Evolutionary conservation across 2,113 vertebrate species (phyloP).

Genomic region (Fukomys damarensis): DNA sequence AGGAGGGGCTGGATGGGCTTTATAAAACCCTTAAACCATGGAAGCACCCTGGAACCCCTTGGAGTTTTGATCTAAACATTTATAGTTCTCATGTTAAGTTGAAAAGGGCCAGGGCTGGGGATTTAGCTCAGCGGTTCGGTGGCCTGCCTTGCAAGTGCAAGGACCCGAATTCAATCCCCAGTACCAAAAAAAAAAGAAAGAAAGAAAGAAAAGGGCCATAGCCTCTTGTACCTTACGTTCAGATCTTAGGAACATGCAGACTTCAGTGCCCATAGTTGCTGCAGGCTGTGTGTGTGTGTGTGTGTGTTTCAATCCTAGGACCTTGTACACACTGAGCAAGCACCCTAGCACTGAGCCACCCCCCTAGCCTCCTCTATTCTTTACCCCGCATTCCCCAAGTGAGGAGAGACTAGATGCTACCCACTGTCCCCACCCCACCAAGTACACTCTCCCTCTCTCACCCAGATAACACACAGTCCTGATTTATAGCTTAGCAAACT

Average conservation of each 20-base stretch:
- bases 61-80: too few relatives aligned
- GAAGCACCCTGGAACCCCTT: too few relatives aligned
- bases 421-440: not conserved
- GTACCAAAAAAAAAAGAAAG: too few relatives aligned
- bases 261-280: not conserved
- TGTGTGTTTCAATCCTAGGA: too few relatives aligned
- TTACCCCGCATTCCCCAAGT: not conserved
- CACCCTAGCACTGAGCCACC: not conserved
- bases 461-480: not conserved
- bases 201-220: not conserved
- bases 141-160: too few relatives aligned
- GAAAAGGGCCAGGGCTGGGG: not conserved
- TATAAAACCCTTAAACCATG: too few relatives aligned
- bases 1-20: too few relatives aligned
- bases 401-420: not conserved
- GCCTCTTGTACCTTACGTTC: not conserved
- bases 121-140: too few relatives aligned
- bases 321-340: not conserved
- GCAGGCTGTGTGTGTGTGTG: not conserved
- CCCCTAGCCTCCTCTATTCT: not conserved
- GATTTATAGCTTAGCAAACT: not conserved
- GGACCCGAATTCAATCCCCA: too few relatives aligned
- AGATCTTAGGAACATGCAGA: not conserved
- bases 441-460: not conserved
- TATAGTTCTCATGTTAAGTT: not conserved